phyloP scores from a whole-genome alignment of 2,888 invertebrate species.

The Itoplectis maculator region DNA sequence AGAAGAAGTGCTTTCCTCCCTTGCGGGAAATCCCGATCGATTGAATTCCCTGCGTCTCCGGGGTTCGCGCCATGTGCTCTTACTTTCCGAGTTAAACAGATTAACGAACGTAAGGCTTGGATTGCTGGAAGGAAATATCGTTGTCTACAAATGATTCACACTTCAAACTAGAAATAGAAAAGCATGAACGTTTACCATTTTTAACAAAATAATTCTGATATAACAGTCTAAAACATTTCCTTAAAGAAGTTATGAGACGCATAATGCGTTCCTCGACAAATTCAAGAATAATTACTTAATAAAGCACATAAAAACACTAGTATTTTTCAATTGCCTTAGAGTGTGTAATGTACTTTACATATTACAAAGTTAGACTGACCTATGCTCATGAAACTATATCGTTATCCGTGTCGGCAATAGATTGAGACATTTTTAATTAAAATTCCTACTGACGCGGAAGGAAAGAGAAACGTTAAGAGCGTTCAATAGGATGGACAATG shows the following conservation, averaged over 20 bases:
- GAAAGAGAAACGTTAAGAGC: neutral
- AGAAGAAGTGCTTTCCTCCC: conserved; percentile 26
- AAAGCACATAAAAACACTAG: neutral
- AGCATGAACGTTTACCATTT: neutral
- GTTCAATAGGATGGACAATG: neutral
- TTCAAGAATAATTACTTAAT: neutral
- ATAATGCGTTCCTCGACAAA: neutral
- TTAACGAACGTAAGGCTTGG: neutral
- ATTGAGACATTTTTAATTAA: neutral
- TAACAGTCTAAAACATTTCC: neutral
- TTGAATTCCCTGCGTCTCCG: neutral
- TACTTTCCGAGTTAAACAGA: neutral
- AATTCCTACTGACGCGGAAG: neutral
- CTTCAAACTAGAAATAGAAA: neutral
- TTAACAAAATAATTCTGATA: neutral
- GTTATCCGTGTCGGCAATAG: neutral
- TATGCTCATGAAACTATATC: neutral
- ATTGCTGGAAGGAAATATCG: conserved; percentile 1
- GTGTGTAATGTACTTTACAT: too few relatives aligned
- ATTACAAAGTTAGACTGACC: too few relatives aligned
- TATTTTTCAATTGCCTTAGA: neutral
- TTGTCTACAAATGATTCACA: neutral
- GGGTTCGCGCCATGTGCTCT: neutral
- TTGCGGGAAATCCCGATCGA: conserved; percentile 22
- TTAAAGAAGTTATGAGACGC: neutral